Evolutionary conservation across 1,140 invertebrate species (phyloP).

Genomic region (Ooceraea biroi): DNA sequence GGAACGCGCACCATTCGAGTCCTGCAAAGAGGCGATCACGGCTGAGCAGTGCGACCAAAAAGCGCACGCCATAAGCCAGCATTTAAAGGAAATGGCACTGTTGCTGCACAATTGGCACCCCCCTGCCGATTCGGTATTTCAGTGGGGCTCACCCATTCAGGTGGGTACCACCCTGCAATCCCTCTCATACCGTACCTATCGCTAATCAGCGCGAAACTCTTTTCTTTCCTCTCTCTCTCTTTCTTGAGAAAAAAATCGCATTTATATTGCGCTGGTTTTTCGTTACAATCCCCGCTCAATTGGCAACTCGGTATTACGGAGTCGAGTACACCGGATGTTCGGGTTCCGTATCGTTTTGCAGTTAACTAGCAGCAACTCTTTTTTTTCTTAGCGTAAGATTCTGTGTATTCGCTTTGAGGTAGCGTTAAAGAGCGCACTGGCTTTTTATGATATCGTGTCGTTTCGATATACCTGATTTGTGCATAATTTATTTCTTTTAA

Average conservation of each 20-base stretch:
- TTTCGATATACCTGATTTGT: slow-evolving; percentile 3
- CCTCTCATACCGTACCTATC: slow-evolving; percentile 66
- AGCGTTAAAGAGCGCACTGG: slow-evolving; percentile 11
- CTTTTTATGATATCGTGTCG: slow-evolving; percentile 13
- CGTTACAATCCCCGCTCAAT: neutral
- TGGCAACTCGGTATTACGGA: neutral
- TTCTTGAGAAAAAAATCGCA: neutral
- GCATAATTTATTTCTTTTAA: no score
- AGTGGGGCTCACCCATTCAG: slow-evolving; percentile 81
- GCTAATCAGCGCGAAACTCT: slow-evolving; percentile 39
- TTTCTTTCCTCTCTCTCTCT: slow-evolving; percentile 26
- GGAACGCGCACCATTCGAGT: slow-evolving; percentile 59
- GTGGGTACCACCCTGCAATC: slow-evolving; percentile 78
- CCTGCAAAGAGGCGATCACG: slow-evolving; percentile 54
- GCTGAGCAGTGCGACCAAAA: slow-evolving; percentile 59
- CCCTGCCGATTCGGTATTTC: slow-evolving; percentile 61
- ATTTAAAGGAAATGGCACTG: slow-evolving; percentile 72
- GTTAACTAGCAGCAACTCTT: neutral
- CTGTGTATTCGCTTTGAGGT: neutral
- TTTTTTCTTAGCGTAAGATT: slow-evolving; percentile 10
- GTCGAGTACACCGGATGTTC: neutral
- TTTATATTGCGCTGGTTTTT: slow-evolving; percentile 6
- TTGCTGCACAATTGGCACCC: slow-evolving; percentile 64
- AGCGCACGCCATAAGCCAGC: slow-evolving; percentile 60
- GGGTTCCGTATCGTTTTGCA: neutral